Percentiles rank a stretch among this genome's conserved stretches.
phyloP scores from a whole-genome alignment of 92 coral and sea anemone genomes.

The Palythoa heliodiscus region DNA sequence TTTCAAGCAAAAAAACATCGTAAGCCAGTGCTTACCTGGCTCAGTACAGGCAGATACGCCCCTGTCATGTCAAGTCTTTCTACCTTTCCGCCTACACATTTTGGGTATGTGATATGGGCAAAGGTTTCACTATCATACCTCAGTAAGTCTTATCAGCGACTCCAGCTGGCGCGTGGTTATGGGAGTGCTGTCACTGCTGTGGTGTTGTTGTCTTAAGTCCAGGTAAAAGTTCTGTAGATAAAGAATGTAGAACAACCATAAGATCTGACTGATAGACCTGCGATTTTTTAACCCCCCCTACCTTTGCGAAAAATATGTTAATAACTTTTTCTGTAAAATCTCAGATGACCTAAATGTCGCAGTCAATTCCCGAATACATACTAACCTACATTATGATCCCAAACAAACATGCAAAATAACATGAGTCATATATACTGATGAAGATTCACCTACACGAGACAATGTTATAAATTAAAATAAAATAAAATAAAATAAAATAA shows the following conservation, averaged over 20 bases:
- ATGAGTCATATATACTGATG: no score
- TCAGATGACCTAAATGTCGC: no score
- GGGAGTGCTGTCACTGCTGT: conserved; percentile 86
- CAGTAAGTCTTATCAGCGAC: conserved; percentile 92
- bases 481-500: no score
- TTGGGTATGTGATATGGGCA: neutral
- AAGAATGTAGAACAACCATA: neutral
- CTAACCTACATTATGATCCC: no score
- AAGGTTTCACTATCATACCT: conserved; percentile 55
- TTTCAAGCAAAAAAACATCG: no score
- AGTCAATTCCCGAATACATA: no score
- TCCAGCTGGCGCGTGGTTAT: conserved; percentile 98
- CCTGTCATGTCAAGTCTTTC: neutral
- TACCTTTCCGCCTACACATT: neutral
- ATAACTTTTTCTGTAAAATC: neutral
- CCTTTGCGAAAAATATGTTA: no score
- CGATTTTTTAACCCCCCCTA: neutral
- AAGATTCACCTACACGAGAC: no score
- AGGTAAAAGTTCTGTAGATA: conserved; percentile 82
- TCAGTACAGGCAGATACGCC: no score
- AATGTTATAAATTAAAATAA: no score
- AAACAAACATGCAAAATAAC: no score
- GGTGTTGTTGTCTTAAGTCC: conserved; percentile 85
- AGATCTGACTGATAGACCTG: neutral
- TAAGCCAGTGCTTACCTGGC: no score